Conservation (phyloP, 2,797 vertebrate genomes). For the Cynodonichthys magdalenae region DNA sequence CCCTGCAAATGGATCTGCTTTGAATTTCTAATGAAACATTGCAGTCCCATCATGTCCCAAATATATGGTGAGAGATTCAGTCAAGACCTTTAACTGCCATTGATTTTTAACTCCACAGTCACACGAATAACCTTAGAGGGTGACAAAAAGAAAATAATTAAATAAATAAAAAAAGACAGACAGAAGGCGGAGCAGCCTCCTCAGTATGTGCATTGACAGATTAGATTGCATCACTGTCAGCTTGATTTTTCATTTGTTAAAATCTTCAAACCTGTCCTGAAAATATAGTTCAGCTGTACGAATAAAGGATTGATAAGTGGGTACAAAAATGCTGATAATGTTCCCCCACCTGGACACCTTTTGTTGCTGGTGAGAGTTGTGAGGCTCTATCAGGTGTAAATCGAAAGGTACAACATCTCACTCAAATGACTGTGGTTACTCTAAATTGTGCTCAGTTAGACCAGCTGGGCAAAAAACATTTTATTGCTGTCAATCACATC, state of each 20-base stretch:
- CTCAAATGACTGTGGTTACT: constrained; percentile 13
- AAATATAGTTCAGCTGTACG: constrained; percentile 1
- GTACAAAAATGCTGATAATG: constrained; percentile 10
- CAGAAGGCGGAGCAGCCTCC: constrained; percentile 11
- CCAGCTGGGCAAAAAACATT: constrained; percentile 48
- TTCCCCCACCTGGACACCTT: constrained; percentile 11
- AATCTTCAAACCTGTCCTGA: constrained; percentile 19
- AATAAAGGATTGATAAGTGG: constrained; percentile 10
- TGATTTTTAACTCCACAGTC: constrained; percentile 49
- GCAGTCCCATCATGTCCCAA: constrained; percentile 49
- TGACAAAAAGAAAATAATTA: background rate
- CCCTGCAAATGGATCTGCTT: constrained; percentile 59
- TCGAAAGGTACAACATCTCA: constrained; percentile 8
- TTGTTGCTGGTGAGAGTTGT: constrained; percentile 19
- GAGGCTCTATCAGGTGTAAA: background rate
- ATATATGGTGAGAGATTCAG: constrained; percentile 27
- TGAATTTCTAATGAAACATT: constrained; percentile 73
- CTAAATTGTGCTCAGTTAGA: constrained; percentile 48
- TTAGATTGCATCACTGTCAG: constrained; percentile 27
- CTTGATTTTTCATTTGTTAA: constrained; percentile 23
- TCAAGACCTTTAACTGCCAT: constrained; percentile 39
- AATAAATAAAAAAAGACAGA: constrained; percentile 17
- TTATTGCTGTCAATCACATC: constrained; percentile 59
- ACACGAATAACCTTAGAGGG: constrained; percentile 55
- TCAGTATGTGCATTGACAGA: constrained; percentile 11